Base-by-base conservation (phyloP, 2,888 invertebrate genomes). In the Automeris io region DNA sequence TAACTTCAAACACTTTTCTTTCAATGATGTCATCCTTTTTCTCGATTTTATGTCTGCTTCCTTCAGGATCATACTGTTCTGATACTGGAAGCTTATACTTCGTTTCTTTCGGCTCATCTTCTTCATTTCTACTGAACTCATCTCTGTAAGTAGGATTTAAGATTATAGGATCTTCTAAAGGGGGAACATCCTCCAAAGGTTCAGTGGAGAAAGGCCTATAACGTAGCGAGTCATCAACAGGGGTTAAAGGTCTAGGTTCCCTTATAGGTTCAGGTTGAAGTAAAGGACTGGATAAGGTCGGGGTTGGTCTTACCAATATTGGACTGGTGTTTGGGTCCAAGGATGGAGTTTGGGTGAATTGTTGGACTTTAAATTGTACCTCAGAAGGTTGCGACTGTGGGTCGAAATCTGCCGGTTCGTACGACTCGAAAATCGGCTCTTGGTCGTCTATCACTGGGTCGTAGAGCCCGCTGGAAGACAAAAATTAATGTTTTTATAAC, bases 361-460 rank as follows among this genome's bases (percentile, higher is more conserved):
- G 48, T 42, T 71, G 54, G 37, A 72, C 53, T 47, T 64, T 45
- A 39, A 68, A 64, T 12, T 54, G 55, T 78, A 79, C 78, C 79
- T 82, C 80, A 72, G 72, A 73, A 23, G 76, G 73, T 54, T 72
- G 70, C 51, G 70, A 78, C 64, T 62, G 70, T 50, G 57, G 78
- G 73, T 71, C 78, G 67, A 67, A 75, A 73, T 74, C 73, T 49
- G 68, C 71, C 72, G 64, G 72, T 54, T 77, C 75, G 66, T 66
- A 66, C 51, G 61, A 55, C 45, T 78, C 73, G 73, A 67, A 75
- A 13, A 72, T 59, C 45, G 70, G 68, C 60, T 81, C 80, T 54
- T 61, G 66, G 43, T 82, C 75, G 73, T 82, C 80, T 47, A 81
- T 54, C 32, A 80, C 76, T 49, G 77, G 78, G 57, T 81, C 80